These are phyloP conservation scores for Amniataba percoides DNA, from an alignment of 2,797 vertebrate species.

Conservation along the genomic window DNA sequence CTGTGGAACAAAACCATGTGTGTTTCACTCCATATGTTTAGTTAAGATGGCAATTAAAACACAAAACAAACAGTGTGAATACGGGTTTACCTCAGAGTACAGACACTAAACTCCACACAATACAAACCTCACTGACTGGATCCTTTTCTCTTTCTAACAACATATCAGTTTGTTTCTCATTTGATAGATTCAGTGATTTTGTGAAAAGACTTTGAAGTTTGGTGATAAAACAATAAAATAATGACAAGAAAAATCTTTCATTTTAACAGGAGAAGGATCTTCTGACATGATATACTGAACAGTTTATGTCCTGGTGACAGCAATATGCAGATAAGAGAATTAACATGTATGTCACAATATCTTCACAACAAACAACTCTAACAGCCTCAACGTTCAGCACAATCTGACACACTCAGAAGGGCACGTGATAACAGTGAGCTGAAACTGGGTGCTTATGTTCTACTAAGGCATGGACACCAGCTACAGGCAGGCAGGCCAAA, in stretches of 20 bases:
- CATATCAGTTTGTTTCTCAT: background rate
- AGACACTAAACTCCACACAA: too few relatives aligned
- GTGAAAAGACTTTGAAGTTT: background rate
- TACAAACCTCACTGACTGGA: background rate
- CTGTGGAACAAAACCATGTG: background rate
- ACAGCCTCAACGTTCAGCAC: conserved; percentile 15
- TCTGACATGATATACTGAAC: background rate
- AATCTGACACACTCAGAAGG: conserved; percentile 3
- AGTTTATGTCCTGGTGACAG: background rate
- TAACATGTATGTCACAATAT: background rate
- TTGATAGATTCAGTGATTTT: background rate
- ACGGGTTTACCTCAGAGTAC: too few relatives aligned
- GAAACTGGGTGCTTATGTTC: background rate
- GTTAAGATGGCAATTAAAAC: too few relatives aligned
- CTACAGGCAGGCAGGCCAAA: background rate
- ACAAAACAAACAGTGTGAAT: too few relatives aligned
- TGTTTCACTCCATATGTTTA: background rate
- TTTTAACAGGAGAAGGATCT: background rate
- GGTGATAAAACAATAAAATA: background rate
- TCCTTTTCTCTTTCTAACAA: background rate
- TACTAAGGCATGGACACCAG: conserved; percentile 33
- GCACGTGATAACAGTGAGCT: background rate
- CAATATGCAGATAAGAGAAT: background rate
- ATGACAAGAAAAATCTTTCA: background rate
- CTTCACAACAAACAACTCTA: conserved; percentile 5